Evolutionary conservation across 2,888 invertebrate species (phyloP), one percentile per base, ranked within the genome.

Genomic region (Falcaria lacertinaria): DNA sequence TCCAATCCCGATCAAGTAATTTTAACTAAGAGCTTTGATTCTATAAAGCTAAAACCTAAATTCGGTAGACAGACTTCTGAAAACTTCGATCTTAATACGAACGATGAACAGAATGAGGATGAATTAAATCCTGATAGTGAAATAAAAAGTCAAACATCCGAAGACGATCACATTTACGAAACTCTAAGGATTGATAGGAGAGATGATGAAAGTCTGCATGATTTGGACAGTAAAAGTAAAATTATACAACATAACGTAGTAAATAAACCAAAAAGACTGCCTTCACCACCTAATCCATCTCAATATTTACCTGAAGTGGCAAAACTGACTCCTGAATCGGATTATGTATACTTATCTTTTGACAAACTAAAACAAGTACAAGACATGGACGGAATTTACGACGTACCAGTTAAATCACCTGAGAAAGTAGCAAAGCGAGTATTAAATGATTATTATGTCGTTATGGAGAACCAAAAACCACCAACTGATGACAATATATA

Each of bases 151-250:
- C 22, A 73, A 14, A 67, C 58, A 5, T 64, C 74, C 16, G 88
- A 87, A n/a, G 90, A 90, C 42, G 91, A 91, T 50, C 91, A 91
- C 36, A 91, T 92, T 53, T 92, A 92, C 53, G 92, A 92, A 65
- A 92, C 92, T 25, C 66, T 92, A 28, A 82, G 91, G 51, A 67
- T 88, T 6, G 86, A 86, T 15, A 77, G 69, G n/a, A 73, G 71
- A 60, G 63, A 65, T 2, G 73, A 76, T 4, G 80, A 77, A 50
- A 72, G 25, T 32, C 57, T 80, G 45, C 81, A 82, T 45, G 60
- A 50, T 14, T 50, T 80, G 11, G 67, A 80, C 39, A 68, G 42
- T 45, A 81, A 84, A 60, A 83, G 78, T 53, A 84, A 82, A 71
- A 45, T 64, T 19, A 80, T 82, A 47, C 84, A 84, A 44, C 80